Evolutionary conservation across 2,113 vertebrate genomes (phyloP), one percentile per base, ranked within the genome.

Genomic region (Sitta europaea): DNA sequence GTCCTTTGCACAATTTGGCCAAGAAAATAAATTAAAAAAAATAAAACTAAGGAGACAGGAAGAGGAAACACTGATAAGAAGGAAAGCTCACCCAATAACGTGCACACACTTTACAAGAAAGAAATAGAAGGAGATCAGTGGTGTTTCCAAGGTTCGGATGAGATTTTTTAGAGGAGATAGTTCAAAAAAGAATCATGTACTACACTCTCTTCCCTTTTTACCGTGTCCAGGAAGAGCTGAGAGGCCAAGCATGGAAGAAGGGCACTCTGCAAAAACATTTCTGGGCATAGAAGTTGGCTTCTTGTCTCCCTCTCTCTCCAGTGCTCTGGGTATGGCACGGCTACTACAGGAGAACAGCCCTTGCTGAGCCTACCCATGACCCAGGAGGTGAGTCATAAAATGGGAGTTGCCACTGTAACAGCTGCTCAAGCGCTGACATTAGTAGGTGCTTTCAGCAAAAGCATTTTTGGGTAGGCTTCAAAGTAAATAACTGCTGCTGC

Each of bases 381-480:
- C 78, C 12, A 50, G 71, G 36, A 82, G 29, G 29, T 51, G 86
- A 97, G 54, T 88, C 86, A 86, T 51, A 51, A 92, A 74, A 58
- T 66, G 59, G 54, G 68, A 94, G 59, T 35, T 91, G 75, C 55
- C 86, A 81, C 59, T 88, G 50, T 67, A 91, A 59, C 79, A 94
- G 79, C 65, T 67, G 55, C 88, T 93, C 38, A 5, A 86, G 55
- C 1, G 0, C 59, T 55, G 76, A 77, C 72, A 84, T 73, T 77
- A 55, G 50, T 70, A 86, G 71, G 68, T 84, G 68, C 67, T 92
- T 90, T 67, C 94, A 84, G 83, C 70, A 79, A 88, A 84, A 45
- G 35, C 14, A 16, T 71, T 93, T 95, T 83, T 88, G 58, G 59
- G 91, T 84, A 88, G 79, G 75, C 75, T 94, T 94, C 91, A 84